These are phyloP conservation scores for Eolophus roseicapilla DNA, from an alignment of 2,113 vertebrate genomes.

Conservation along the genomic window DNA sequence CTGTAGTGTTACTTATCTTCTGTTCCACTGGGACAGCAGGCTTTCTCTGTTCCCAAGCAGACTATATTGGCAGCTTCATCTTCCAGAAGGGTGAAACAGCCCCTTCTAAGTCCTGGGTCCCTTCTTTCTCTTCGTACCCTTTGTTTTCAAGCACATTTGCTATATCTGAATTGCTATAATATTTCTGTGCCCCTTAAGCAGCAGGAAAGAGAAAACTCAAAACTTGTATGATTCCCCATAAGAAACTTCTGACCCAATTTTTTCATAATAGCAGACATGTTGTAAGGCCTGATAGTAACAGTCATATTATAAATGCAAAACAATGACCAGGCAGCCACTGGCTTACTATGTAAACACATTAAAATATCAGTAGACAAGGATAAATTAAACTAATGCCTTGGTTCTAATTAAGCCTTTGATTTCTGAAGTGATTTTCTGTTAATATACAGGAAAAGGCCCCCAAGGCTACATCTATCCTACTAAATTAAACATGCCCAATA, in stretches of 20 bases:
- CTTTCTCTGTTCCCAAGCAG: neutral
- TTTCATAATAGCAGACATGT: neutral
- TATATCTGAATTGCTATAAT: neutral
- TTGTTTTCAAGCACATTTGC: neutral
- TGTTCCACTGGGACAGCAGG: neutral
- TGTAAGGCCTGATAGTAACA: neutral
- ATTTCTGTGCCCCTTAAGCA: neutral
- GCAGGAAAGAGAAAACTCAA: neutral
- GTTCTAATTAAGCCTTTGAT: slow-evolving; percentile 42
- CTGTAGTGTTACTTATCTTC: neutral
- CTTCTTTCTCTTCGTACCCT: neutral
- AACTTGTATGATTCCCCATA: neutral
- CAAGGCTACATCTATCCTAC: neutral
- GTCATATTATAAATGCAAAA: neutral
- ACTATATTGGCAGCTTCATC: neutral
- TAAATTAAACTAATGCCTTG: neutral
- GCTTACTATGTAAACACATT: neutral
- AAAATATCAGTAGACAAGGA: neutral
- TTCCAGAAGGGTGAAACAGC: neutral
- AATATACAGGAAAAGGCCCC: slow-evolving; percentile 11
- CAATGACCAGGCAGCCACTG: neutral
- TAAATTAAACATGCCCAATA: slow-evolving; percentile 30
- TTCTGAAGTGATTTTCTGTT: slow-evolving; percentile 30
- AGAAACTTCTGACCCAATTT: neutral
- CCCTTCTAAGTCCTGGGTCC: neutral